Evolutionary conservation across 1,140 invertebrate genomes (phyloP).

Genomic region (Macrostomum lignano): DNA sequence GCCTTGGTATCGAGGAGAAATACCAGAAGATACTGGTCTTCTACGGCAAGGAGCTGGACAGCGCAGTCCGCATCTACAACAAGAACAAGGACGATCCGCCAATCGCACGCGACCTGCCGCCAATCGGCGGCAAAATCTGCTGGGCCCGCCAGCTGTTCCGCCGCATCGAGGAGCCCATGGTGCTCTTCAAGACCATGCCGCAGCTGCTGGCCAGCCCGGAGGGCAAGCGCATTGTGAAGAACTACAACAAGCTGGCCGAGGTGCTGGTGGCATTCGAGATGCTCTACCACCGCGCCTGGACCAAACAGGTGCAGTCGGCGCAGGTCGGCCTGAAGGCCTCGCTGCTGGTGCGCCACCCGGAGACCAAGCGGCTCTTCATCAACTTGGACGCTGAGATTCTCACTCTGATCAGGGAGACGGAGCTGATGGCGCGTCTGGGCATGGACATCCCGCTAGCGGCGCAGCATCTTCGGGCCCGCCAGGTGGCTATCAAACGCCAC

Average conservation of each 20-base stretch:
- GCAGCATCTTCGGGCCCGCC: constrained; percentile 33
- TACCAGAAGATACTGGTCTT: constrained; percentile 50
- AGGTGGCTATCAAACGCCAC: constrained; percentile 46
- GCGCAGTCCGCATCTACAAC: constrained; percentile 38
- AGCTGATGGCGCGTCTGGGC: constrained; percentile 51
- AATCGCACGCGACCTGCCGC: constrained; percentile 25
- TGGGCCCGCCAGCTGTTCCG: constrained; percentile 30
- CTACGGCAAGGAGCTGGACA: constrained; percentile 54
- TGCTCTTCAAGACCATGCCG: constrained; percentile 30
- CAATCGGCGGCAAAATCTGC: constrained; percentile 26
- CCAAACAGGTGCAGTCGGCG: constrained; percentile 1
- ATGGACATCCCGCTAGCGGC: constrained; percentile 39
- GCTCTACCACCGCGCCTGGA: constrained; percentile 1
- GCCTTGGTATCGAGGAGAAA: constrained; percentile 36
- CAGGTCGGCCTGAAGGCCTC: constrained; percentile 16
- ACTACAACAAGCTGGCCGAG: constrained; percentile 37
- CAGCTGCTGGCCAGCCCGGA: constrained; percentile 29
- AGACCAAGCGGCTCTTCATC: constrained; percentile 25
- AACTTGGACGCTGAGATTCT: constrained; percentile 27
- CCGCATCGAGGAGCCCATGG: constrained; percentile 30
- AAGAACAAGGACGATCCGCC: constrained; percentile 24
- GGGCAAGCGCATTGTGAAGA: constrained; percentile 28
- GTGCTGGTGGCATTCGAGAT: constrained; percentile 28
- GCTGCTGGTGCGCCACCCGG: constrained; percentile 20
- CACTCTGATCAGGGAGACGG: constrained; percentile 47